A percentile compares a stretch with the other conserved stretches of the same genome.
Conservation (phyloP, 2,797 vertebrate species). For the Gymnothorax reevesii region DNA sequence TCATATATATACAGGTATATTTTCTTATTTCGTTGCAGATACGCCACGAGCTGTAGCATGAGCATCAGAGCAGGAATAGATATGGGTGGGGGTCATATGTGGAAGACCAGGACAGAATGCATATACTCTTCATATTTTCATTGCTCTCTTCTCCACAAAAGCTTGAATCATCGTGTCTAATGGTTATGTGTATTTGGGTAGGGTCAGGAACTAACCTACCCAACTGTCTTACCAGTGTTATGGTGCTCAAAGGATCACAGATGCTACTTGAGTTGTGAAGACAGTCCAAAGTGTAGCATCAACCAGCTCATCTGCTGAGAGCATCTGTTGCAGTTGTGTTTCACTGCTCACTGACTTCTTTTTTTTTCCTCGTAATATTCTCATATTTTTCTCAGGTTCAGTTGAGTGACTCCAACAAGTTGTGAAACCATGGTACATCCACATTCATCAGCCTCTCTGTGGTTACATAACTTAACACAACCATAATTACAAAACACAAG, state of each 20-base stretch:
- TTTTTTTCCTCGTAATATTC: not conserved
- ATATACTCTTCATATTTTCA: not conserved
- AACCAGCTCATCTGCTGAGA: not conserved
- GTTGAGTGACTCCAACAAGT: not conserved
- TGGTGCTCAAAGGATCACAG: not conserved
- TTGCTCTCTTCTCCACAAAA: not conserved
- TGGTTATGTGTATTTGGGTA: not conserved
- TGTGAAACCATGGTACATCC: not conserved
- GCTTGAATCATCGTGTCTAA: not conserved
- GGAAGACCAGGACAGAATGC: not conserved
- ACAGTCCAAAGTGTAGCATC: not conserved
- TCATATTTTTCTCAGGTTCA: not conserved
- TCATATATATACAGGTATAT: no score
- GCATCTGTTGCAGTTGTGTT: not conserved
- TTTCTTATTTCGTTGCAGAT: no score
- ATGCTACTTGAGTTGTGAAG: not conserved
- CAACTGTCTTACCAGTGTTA: not conserved
- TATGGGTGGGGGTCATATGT: not conserved
- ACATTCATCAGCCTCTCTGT: not conserved
- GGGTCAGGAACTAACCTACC: not conserved
- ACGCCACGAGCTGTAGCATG: no score
- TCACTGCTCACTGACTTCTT: not conserved
- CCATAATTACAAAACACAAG: no score
- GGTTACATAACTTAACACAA: not conserved
- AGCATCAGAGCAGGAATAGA: not conserved